Evolutionary conservation across 2,113 vertebrate genomes (phyloP).

Genomic region (Sebastes schlegelii): DNA sequence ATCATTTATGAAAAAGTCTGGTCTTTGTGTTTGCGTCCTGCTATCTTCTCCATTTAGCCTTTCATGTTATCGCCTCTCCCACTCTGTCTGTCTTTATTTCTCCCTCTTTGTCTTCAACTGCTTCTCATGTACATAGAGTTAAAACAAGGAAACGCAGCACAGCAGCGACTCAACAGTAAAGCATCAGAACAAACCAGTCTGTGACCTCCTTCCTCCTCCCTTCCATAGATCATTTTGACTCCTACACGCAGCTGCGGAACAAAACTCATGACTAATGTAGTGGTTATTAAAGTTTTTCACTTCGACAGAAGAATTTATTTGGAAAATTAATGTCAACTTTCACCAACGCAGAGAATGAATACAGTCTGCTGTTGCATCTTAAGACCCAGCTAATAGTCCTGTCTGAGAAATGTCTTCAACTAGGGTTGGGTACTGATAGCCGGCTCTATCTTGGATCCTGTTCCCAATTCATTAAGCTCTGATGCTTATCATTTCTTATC

Average conservation of each 20-base stretch:
- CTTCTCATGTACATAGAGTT: not conserved
- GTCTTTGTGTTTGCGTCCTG: slow-evolving; percentile 41
- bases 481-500: no score
- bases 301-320: not conserved
- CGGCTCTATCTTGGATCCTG: no score
- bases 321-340: not conserved
- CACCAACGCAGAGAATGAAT: no score
- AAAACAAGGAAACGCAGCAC: not conserved
- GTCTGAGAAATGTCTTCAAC: no score
- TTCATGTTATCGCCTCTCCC: slow-evolving; percentile 15
- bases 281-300: not conserved
- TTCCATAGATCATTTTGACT: not conserved
- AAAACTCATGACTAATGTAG: not conserved
- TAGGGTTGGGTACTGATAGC: no score
- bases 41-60: slow-evolving; percentile 33
- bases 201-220: slow-evolving; percentile 3
- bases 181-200: slow-evolving; percentile 11
- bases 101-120: not conserved
- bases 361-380: no score
- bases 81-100: not conserved
- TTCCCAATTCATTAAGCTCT: no score
- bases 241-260: slow-evolving; percentile 28
- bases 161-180: slow-evolving; percentile 10
- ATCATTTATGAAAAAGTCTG: slow-evolving; percentile 65
- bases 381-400: no score